phyloP scores from a whole-genome alignment of 1,140 invertebrate species.

The Anthonomus grandis region DNA sequence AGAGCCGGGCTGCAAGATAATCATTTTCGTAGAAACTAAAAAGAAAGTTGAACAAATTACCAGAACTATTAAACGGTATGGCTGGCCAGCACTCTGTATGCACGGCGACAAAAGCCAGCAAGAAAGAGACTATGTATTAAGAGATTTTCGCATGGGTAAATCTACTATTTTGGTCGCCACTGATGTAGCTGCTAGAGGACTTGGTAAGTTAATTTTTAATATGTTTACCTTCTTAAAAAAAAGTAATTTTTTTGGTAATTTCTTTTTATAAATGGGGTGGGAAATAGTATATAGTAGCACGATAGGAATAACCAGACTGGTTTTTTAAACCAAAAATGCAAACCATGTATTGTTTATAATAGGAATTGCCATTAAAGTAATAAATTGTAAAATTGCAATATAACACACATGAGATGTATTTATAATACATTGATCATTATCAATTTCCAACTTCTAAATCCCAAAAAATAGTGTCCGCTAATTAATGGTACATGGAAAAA shows the following conservation, averaged over 20 bases:
- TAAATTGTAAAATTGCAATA: too few species aligned
- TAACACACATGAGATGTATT: too few species aligned
- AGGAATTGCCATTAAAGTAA: too few species aligned
- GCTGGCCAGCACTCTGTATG: constrained; percentile 89
- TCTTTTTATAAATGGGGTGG: constrained; percentile 10
- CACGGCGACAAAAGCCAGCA: constrained; percentile 97
- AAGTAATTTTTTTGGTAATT: background rate
- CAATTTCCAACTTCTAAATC: too few species aligned
- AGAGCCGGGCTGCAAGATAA: constrained; percentile 85
- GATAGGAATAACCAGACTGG: constrained; percentile 48
- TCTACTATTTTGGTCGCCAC: constrained; percentile 94
- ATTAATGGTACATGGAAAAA: too few species aligned
- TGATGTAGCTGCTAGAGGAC: constrained; percentile 95
- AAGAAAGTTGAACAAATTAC: constrained; percentile 93
- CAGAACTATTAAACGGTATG: constrained; percentile 81
- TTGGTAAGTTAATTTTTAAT: constrained; percentile 93
- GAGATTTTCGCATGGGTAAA: constrained; percentile 89
- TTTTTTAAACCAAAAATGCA: constrained; percentile 22
- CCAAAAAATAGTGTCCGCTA: too few species aligned
- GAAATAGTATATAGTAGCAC: constrained; percentile 39
- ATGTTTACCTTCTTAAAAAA: background rate
- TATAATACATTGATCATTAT: too few species aligned
- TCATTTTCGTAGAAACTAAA: constrained; percentile 97
- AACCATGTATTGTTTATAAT: too few species aligned
- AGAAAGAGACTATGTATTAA: constrained; percentile 92